Evolutionary conservation across 2,113 vertebrate genomes (phyloP).

Genomic region (Ceyx margarethae): DNA sequence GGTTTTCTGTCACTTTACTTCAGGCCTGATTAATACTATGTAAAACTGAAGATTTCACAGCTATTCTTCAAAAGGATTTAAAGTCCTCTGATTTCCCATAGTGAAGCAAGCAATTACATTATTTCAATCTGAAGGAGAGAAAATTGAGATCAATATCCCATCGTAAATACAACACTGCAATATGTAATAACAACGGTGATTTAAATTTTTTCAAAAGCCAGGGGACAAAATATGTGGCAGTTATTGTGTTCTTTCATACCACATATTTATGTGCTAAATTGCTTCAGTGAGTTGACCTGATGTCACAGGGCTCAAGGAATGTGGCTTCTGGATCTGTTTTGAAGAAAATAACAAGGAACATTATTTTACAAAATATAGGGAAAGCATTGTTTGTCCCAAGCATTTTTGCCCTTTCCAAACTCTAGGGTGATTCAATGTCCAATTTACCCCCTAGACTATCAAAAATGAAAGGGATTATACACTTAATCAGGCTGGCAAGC

Average conservation of each 20-base stretch:
- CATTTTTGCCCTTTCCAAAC: background rate
- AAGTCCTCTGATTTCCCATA: slow-evolving; percentile 37
- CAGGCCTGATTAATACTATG: slow-evolving; percentile 50
- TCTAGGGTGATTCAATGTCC: background rate
- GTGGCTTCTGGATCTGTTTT: background rate
- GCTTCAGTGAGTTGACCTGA: background rate
- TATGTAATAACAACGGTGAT: slow-evolving; percentile 37
- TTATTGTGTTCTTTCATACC: background rate
- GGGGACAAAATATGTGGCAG: background rate
- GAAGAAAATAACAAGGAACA: background rate
- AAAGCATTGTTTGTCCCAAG: background rate
- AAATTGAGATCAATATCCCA: slow-evolving; percentile 63
- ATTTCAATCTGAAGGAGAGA: slow-evolving; percentile 49
- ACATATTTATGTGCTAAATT: background rate
- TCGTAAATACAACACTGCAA: slow-evolving; percentile 38
- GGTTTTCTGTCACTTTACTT: slow-evolving; percentile 49
- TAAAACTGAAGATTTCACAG: slow-evolving; percentile 53
- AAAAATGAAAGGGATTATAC: background rate
- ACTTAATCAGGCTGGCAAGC: background rate
- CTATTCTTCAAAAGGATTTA: slow-evolving; percentile 58
- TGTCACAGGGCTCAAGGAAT: background rate
- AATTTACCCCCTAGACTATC: background rate
- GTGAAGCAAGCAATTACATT: slow-evolving; percentile 57
- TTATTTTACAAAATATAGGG: background rate
- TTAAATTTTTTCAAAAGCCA: slow-evolving; percentile 40